Conservation (phyloP, 2,888 invertebrate species). For the Meiosimyza decipiens region DNA sequence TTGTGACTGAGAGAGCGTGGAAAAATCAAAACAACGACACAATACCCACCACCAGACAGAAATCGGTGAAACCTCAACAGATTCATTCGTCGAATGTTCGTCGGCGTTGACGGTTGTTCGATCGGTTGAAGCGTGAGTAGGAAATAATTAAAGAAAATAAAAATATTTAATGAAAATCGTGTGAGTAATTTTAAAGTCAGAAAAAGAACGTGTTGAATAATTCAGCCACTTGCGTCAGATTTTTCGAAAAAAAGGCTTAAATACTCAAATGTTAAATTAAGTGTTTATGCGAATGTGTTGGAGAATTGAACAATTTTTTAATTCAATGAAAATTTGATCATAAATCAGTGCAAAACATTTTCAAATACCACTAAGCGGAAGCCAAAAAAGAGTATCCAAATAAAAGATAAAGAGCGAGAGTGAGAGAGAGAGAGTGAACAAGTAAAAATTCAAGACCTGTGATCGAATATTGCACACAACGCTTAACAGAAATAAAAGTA, state of each 20-base stretch:
- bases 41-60: slow-evolving; percentile 31
- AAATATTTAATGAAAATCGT: not conserved
- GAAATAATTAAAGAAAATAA: slow-evolving; percentile 22
- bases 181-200: slow-evolving; percentile 1
- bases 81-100: slow-evolving; percentile 55
- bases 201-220: no score
- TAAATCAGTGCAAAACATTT: no score
- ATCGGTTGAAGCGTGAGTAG: slow-evolving; percentile 34
- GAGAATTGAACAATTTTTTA: no score
- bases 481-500: not conserved
- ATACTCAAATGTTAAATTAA: no score
- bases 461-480: not conserved
- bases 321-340: no score
- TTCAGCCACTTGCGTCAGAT: no score
- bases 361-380: no score
- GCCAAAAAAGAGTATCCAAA: no score
- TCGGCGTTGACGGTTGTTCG: slow-evolving; percentile 61
- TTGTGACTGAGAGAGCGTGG: slow-evolving; percentile 31
- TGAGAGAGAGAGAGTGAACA: no score
- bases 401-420: no score
- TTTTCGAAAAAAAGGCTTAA: no score
- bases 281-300: no score
- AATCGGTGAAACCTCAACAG: slow-evolving; percentile 10
- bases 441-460: not conserved
- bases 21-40: slow-evolving; percentile 39